Percentiles rank a stretch among this genome's conserved stretches.
Evolutionary conservation across 2,888 invertebrate species (phyloP).

Genomic region (Vanessa cardui): DNA sequence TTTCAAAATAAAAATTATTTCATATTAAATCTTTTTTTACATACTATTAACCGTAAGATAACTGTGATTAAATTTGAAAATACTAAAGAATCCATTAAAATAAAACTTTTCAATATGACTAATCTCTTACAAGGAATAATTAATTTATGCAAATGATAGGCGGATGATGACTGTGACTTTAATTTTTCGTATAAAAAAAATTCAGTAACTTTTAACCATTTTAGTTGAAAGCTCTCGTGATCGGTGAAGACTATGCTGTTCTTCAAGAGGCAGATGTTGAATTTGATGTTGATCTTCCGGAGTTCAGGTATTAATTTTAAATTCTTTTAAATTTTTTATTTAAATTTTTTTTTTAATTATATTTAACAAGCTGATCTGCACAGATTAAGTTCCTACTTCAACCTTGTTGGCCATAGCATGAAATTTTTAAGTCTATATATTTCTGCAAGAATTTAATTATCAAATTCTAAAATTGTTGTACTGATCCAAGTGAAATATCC

Average conservation of each 20-base stretch:
- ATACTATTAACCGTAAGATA: too few species aligned
- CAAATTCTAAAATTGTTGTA: too few species aligned
- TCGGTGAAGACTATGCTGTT: slow-evolving; percentile 88
- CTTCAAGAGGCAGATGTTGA: slow-evolving; percentile 91
- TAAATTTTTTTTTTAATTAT: neutral
- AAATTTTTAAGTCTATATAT: too few species aligned
- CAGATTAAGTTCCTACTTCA: too few species aligned
- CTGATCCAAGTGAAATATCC: too few species aligned
- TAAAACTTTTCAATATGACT: slow-evolving; percentile 1
- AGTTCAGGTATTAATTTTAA: slow-evolving; percentile 86
- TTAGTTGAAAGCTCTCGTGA: slow-evolving; percentile 94
- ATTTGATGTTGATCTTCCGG: slow-evolving; percentile 96
- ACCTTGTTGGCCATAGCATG: too few species aligned
- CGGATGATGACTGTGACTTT: neutral
- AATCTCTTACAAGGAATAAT: neutral
- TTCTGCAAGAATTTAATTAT: too few species aligned
- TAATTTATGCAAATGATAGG: slow-evolving; percentile 12
- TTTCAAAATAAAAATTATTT: too few species aligned
- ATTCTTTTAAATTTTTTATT: neutral
- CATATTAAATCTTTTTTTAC: too few species aligned
- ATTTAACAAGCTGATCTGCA: neutral
- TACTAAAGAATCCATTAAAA: too few species aligned
- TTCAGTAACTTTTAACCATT: slow-evolving; percentile 12
- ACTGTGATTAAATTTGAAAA: too few species aligned
- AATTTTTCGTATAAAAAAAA: neutral